Evolutionary conservation across 2,797 vertebrate genomes (phyloP), one percentile per base, ranked within the genome.

Genomic region (Synanceia verrucosa): DNA sequence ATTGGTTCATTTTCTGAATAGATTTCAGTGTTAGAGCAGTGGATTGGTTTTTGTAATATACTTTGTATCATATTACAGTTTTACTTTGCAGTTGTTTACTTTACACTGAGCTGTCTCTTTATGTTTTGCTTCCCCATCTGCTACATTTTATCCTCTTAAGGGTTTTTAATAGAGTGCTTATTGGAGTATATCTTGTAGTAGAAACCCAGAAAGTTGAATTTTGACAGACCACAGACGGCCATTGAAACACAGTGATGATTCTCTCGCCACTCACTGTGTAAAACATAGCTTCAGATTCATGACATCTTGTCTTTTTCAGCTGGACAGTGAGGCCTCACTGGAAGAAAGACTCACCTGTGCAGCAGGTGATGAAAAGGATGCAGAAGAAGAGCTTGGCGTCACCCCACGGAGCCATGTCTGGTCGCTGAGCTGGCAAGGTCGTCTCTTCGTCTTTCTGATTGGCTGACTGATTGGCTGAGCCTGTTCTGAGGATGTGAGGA

Each of bases 351-450:
- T 90, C 63, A 91, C 90, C 63, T 19, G 72, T 61, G 58, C 64
- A 85, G 78, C 51, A 78, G 65, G 24, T 18, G 67, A 89, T 28
- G 44, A 82, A 41, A 50, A 89, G 21, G 81, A 82, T 18, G 73
- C 76, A 70, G 79, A 82, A 28, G 64, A 88, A 10, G 66, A 89
- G 55, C 19, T 63, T 86, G 48, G 59, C 0, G 2, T 74, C 51
- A 23, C 21, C 48, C 12, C 47, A 6, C 0, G 3, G 28, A 84
- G 78, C 68, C 90, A 91, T 90, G 81, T 61, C 73, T 73, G 59
- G 13, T 63, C 0, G 4, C 57, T 82, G 56, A 58, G 66, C 56
- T 65, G 62, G 31, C 0, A 9, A 56, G 9, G 9, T 66, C 1
- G 37, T 44, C 24, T 51, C 34, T 53, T 28, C 0, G 50, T 51